Evolutionary conservation across 2,797 vertebrate genomes (phyloP), one percentile per base, ranked within the genome.

Genomic region (Poeciliopsis gracilis): DNA sequence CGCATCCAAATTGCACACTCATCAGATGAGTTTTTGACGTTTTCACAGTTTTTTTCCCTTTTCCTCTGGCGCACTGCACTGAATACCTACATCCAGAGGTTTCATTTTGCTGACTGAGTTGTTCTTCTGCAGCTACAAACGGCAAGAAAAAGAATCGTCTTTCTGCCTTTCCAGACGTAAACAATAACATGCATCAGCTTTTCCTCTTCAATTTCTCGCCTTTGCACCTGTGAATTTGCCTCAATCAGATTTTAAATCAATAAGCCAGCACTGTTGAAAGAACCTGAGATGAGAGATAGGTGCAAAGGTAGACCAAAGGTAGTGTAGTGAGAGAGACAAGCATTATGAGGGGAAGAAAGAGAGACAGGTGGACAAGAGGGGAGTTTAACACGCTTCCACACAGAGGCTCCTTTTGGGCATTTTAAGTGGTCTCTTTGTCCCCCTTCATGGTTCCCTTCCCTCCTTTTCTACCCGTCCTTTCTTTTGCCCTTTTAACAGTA

Each of bases 371-470:
- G 63, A 76, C n/a, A 72, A 33, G 30, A 30, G 2, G 75, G 80
- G n/a, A 74, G 75, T 55, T 71, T 77, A 92, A 90, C 90, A 92
- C 87, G 36, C 88, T 89, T 87, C 66, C 73, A 88, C 76, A 88
- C 71, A 82, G 85, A 87, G 82, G n/a, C 86, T 85, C 77, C 82
- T 89, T 87, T 92, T 77, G 78, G 90, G 66, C 79, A 78, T 87
- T 91, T 93, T 91, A 94, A 94, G 91, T 92, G 91, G 86, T 82
- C 55, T 81, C 90, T 91, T 93, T 93, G 90, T 93, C 83, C 83
- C 51, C 71, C 81, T 88, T 88, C 89, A 89, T 81, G 86, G 88
- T 90, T 78, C 86, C 86, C 81, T 83, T 88, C 88, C 84, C 85
- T 89, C 85, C 84, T 86, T 88, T 90, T 89, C 88, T 82, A 77